phyloP scores from a whole-genome alignment of 2,888 invertebrate species.

The Tinea trinotella region DNA sequence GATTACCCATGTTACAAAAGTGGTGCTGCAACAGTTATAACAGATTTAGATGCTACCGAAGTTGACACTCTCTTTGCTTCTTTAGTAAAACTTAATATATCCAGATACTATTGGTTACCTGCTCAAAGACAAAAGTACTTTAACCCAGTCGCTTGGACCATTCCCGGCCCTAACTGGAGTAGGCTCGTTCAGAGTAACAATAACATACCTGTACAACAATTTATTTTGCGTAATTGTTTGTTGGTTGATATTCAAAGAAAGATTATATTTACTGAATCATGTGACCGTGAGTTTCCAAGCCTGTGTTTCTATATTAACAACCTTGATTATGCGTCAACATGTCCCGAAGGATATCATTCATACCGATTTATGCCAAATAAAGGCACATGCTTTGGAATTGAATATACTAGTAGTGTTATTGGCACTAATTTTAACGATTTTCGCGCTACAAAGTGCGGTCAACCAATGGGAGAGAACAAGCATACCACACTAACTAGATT shows the following conservation, averaged over 20 bases:
- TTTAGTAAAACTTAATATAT: slow-evolving; percentile 33
- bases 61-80: slow-evolving; percentile 37
- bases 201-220: slow-evolving; percentile 29
- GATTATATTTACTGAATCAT: slow-evolving; percentile 39
- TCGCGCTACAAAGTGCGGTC: slow-evolving; percentile 35
- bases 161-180: slow-evolving; percentile 63
- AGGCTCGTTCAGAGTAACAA: slow-evolving; percentile 30
- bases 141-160: slow-evolving; percentile 54
- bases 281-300: slow-evolving; percentile 41
- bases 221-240: slow-evolving; percentile 44
- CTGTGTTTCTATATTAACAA: slow-evolving; percentile 55
- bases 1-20: slow-evolving; percentile 49
- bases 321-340: slow-evolving; percentile 42
- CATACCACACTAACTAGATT: slow-evolving; percentile 36
- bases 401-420: slow-evolving; percentile 29
- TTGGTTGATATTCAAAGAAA: slow-evolving; percentile 39
- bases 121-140: slow-evolving; percentile 49
- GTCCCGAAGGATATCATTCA: slow-evolving; percentile 50
- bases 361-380: slow-evolving; percentile 45
- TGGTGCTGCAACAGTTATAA: slow-evolving; percentile 51
- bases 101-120: slow-evolving; percentile 63
- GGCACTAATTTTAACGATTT: slow-evolving; percentile 42
- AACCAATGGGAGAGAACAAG: slow-evolving; percentile 37
- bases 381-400: slow-evolving; percentile 51
- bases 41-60: slow-evolving; percentile 42